A percentile compares a stretch with the other conserved stretches of the same genome.
Conservation (phyloP, 2,113 vertebrate genomes). For the Morphnarchus princeps region DNA sequence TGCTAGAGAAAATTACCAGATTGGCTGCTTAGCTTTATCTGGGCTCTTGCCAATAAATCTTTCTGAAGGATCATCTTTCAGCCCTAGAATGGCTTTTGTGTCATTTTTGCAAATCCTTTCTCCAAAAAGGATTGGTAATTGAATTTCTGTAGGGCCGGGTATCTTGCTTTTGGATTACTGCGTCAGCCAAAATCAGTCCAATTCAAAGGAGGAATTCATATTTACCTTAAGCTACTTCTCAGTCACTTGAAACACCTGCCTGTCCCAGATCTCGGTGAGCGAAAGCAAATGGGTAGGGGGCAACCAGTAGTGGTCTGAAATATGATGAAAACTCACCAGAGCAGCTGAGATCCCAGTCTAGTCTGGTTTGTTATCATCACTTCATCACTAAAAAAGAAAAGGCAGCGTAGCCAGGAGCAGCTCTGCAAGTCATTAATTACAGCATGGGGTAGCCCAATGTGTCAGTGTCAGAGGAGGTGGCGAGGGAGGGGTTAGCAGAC, state of each 20-base stretch:
- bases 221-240: not conserved
- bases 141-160: not conserved
- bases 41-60: not conserved
- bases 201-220: not conserved
- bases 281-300: not conserved
- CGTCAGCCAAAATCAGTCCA: not conserved
- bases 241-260: not conserved
- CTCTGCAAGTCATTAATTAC: not conserved
- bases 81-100: not conserved
- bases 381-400: not conserved
- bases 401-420: not conserved
- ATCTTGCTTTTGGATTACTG: not conserved
- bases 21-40: not conserved
- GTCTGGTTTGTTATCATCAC: not conserved
- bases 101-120: not conserved
- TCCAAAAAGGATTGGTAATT: not conserved
- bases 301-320: not conserved
- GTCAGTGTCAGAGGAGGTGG: not conserved
- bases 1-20: not conserved
- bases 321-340: not conserved
- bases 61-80: constrained; percentile 10
- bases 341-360: not conserved
- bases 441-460: not conserved
- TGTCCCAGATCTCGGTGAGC: not conserved
- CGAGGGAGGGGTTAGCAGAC: not conserved